phyloP scores from a whole-genome alignment of 2,888 invertebrate species.

The Drosophila crucigera region DNA sequence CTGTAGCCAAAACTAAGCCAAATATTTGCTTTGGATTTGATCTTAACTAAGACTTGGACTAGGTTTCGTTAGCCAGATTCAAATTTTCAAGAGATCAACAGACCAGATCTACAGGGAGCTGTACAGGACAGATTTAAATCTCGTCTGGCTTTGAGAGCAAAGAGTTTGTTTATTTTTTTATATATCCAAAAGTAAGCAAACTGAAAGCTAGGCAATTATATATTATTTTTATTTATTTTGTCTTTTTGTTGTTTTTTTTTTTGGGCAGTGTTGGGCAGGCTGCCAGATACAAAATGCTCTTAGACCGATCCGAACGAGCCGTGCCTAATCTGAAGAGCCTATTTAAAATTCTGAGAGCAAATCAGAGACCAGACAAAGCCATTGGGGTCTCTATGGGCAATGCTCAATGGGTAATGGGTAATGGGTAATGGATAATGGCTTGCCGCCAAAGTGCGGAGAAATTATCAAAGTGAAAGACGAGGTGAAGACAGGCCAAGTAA shows the following conservation, averaged over 20 bases:
- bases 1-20: not conserved
- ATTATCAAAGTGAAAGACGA: constrained; percentile 78
- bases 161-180: too few relatives aligned
- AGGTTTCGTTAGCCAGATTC: not conserved
- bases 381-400: constrained; percentile 8
- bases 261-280: constrained; percentile 52
- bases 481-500: constrained; percentile 26
- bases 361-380: constrained; percentile 50
- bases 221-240: constrained; percentile 8
- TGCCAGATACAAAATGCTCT: constrained; percentile 39
- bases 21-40: not conserved
- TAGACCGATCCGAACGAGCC: constrained; percentile 23
- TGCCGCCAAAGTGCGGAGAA: constrained; percentile 75
- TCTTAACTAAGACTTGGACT: not conserved
- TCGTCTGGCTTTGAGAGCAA: not conserved
- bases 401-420: constrained; percentile 13
- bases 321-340: constrained; percentile 51
- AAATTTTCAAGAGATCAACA: not conserved
- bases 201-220: constrained; percentile 17
- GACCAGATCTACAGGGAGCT: not conserved
- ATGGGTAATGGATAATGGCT: constrained; percentile 51
- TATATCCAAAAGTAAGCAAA: not conserved
- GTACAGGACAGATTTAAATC: not conserved
- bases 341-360: constrained; percentile 77
- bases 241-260: constrained; percentile 23